Conservation (phyloP, 2,797 vertebrate genomes). For the Pyrocephalus nanus region DNA sequence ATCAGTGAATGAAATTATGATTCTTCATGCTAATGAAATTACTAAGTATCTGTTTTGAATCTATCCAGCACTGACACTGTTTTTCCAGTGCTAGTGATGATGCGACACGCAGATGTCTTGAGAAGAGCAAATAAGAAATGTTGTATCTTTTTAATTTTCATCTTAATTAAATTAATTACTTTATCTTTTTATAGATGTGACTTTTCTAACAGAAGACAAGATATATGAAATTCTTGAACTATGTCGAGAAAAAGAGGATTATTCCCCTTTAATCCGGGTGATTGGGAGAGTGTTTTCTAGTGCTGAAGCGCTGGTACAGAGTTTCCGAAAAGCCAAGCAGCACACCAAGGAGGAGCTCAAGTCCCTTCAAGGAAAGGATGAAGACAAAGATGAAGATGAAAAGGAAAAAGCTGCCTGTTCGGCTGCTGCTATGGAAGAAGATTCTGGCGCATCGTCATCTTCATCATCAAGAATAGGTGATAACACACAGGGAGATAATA, state of each 20-base stretch:
- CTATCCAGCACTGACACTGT: not conserved
- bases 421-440: conserved; percentile 81
- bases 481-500: conserved; percentile 77
- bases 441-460: conserved; percentile 79
- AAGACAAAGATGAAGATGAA: conserved; percentile 91
- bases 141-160: not conserved
- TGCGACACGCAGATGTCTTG: not conserved
- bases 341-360: conserved; percentile 84
- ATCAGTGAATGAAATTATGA: not conserved
- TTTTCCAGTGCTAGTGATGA: not conserved
- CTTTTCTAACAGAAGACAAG: conserved; percentile 90
- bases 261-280: conserved; percentile 89
- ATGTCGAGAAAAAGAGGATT: conserved; percentile 91
- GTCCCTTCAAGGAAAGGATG: conserved; percentile 95
- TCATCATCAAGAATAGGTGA: conserved; percentile 83
- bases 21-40: not conserved
- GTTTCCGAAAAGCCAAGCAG: conserved; percentile 89
- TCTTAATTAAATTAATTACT: not conserved
- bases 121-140: not conserved
- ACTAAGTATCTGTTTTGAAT: not conserved
- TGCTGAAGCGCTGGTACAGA: conserved; percentile 90
- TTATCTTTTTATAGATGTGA: conserved; percentile 83
- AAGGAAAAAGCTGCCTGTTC: conserved; percentile 89
- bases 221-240: conserved; percentile 89
- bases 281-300: conserved; percentile 94